Conservation (phyloP, 2,888 invertebrate species). For the Pherbina coryleti region DNA sequence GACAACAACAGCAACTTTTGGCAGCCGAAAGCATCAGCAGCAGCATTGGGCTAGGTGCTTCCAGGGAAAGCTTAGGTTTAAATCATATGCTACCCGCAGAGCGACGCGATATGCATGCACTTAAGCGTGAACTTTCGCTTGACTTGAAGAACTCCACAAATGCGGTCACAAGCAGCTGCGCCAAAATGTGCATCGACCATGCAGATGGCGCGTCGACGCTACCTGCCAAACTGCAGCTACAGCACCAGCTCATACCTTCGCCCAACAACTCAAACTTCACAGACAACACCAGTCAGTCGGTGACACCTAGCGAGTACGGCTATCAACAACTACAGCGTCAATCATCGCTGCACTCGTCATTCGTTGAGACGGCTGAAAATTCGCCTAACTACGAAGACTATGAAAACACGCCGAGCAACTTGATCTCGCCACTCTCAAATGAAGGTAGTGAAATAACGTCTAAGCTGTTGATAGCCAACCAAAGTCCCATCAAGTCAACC, state of each 20-base stretch:
- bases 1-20: conserved; percentile 57
- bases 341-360: conserved; percentile 67
- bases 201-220: conserved; percentile 54
- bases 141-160: conserved; percentile 58
- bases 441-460: conserved; percentile 46
- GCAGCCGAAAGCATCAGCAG: conserved; percentile 58
- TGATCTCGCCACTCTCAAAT: conserved; percentile 55
- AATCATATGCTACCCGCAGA: conserved; percentile 49
- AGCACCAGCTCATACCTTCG: conserved; percentile 56
- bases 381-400: conserved; percentile 67
- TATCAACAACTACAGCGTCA: conserved; percentile 69
- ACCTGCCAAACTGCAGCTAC: conserved; percentile 53
- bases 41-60: conserved; percentile 61
- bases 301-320: conserved; percentile 69
- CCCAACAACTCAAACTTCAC: conserved; percentile 67
- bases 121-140: conserved; percentile 68
- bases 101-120: conserved; percentile 66
- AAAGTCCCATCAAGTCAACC: conserved; percentile 77
- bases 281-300: conserved; percentile 70
- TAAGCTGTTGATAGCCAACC: conserved; percentile 51
- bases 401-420: conserved; percentile 65
- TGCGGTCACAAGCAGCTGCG: background rate
- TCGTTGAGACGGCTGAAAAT: conserved; percentile 64
- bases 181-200: conserved; percentile 56
- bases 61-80: conserved; percentile 63